Evolutionary conservation across 2,113 vertebrate genomes (phyloP).

Genomic region (zebrafish (Danio rerio)): DNA sequence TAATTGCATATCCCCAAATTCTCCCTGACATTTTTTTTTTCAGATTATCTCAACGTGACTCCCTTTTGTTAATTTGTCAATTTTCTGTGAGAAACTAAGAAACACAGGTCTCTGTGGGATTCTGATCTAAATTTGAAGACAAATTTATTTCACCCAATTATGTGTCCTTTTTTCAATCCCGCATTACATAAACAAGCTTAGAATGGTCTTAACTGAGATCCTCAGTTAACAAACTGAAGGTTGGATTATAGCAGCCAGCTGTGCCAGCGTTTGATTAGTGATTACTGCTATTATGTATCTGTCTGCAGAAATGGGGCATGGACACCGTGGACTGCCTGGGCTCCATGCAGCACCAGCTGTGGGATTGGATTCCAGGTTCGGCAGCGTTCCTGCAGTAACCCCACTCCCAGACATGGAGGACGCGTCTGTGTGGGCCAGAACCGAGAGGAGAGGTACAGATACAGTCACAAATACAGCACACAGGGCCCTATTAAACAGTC

Average conservation of each 20-base stretch:
- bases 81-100: background rate
- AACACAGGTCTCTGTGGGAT: background rate
- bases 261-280: slow-evolving; percentile 15
- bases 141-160: background rate
- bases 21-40: no score
- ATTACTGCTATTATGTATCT: slow-evolving; percentile 30
- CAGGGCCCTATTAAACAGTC: background rate
- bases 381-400: slow-evolving; percentile 96
- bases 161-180: background rate
- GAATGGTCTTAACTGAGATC: background rate
- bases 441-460: slow-evolving; percentile 88
- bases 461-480: background rate
- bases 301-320: slow-evolving; percentile 91
- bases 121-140: background rate
- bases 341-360: slow-evolving; percentile 94
- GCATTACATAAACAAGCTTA: background rate
- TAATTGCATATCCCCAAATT: no score
- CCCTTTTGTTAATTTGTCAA: no score
- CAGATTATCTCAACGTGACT: no score
- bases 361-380: slow-evolving; percentile 98
- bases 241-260: background rate
- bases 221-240: slow-evolving; percentile 17
- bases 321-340: slow-evolving; percentile 97
- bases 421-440: slow-evolving; percentile 97
- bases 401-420: slow-evolving; percentile 91